Evolutionary conservation across 2,888 invertebrate species (phyloP).

Genomic region (Caprella mutica): DNA sequence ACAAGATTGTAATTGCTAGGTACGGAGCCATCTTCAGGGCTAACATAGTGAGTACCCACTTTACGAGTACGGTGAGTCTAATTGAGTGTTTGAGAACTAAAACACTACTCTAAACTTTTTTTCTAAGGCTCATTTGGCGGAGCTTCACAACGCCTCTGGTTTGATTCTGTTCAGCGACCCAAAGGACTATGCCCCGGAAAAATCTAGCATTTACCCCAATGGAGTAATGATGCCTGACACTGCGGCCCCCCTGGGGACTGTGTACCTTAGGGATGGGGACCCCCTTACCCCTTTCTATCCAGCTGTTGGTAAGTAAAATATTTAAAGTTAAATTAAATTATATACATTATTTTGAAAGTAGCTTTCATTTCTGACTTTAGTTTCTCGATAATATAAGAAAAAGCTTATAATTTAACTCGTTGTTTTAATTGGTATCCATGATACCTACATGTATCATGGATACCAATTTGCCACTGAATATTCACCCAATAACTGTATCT

Average conservation of each 20-base stretch:
- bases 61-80: too few species aligned
- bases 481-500: too few species aligned
- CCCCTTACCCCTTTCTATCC: conserved; percentile 46
- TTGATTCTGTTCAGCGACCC: conserved; percentile 43
- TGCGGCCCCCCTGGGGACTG: conserved; percentile 41
- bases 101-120: not conserved
- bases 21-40: conserved; percentile 45
- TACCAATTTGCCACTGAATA: too few species aligned
- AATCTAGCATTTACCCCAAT: conserved; percentile 37
- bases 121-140: not conserved
- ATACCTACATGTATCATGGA: too few species aligned
- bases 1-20: conserved; percentile 44
- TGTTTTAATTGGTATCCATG: too few species aligned
- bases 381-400: too few species aligned
- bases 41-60: conserved; percentile 40
- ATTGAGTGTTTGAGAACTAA: not conserved
- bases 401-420: too few species aligned
- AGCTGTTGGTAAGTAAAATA: conserved; percentile 41
- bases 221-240: conserved; percentile 40
- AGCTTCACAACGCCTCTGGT: not conserved
- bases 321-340: too few species aligned
- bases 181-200: conserved; percentile 39
- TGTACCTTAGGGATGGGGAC: conserved; percentile 40
- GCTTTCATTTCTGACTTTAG: too few species aligned
- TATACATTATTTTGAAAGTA: too few species aligned